Conservation (phyloP, 2,888 invertebrate genomes). For the Lutraria lutraria region DNA sequence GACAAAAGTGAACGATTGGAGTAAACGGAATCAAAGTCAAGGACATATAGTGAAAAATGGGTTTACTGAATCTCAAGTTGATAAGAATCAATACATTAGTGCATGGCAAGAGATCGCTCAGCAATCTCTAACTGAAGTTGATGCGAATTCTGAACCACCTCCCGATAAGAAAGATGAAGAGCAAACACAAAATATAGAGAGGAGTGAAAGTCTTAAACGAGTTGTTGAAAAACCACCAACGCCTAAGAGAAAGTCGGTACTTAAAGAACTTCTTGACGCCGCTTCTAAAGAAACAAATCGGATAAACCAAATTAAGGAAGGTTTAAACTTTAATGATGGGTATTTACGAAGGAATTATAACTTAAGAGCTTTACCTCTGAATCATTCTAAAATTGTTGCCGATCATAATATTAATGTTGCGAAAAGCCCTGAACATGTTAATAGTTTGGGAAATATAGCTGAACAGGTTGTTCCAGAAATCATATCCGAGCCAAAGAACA, state of each 20-base stretch:
- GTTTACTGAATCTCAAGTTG: neutral
- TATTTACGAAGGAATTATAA: conserved; percentile 14
- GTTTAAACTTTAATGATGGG: conserved; percentile 36
- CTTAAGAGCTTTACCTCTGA: conserved; percentile 3
- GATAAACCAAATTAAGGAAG: conserved; percentile 56
- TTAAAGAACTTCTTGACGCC: conserved; percentile 57
- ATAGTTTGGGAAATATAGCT: neutral
- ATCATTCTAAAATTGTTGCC: neutral
- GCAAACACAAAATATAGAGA: neutral
- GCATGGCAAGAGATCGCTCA: conserved; percentile 24
- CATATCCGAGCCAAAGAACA: conserved; percentile 20
- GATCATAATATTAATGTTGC: neutral
- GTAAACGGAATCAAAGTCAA: neutral
- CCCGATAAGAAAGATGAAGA: neutral
- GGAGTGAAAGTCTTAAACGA: neutral
- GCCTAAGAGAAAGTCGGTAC: conserved; percentile 50
- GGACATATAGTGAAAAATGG: neutral
- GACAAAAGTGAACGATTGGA: conserved; percentile 19
- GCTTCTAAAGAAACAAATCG: conserved; percentile 50
- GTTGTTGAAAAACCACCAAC: conserved; percentile 46
- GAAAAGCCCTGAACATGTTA: neutral
- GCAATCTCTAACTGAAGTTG: conserved; percentile 1
- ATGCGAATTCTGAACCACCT: neutral
- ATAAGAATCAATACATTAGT: conserved; percentile 34
- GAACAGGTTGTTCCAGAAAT: conserved; percentile 38